phyloP scores from a whole-genome alignment of 2,888 invertebrate species.

The Epistrophella euchroma region DNA sequence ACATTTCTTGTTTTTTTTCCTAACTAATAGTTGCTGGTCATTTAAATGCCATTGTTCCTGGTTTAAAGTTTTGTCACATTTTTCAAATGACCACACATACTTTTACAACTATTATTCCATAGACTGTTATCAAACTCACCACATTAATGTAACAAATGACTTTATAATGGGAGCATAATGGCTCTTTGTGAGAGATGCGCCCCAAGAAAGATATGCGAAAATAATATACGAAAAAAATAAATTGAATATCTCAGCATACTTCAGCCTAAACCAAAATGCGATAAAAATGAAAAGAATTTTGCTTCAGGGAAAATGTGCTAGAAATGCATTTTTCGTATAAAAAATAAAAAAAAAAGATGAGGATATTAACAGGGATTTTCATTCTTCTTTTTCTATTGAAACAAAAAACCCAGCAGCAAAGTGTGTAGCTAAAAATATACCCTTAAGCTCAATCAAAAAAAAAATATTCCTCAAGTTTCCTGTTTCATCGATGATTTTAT shows the following conservation, averaged over 20 bases:
- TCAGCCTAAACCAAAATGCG: slow-evolving; percentile 52
- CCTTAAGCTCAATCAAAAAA: neutral
- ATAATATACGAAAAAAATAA: slow-evolving; percentile 35
- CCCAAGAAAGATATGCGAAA: slow-evolving; percentile 45
- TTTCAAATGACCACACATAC: slow-evolving; percentile 27
- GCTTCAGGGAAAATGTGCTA: slow-evolving; percentile 59
- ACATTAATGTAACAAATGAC: slow-evolving; percentile 62
- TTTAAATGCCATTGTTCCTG: neutral
- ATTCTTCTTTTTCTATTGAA: slow-evolving; percentile 28
- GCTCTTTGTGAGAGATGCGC: slow-evolving; percentile 44
- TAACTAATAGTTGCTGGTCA: neutral
- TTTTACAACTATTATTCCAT: neutral
- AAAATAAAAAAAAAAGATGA: slow-evolving; percentile 43
- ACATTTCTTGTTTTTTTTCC: neutral
- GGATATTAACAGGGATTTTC: slow-evolving; percentile 26
- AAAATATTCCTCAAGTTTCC: neutral
- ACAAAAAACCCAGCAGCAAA: neutral
- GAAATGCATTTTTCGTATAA: slow-evolving; percentile 68
- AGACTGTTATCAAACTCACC: slow-evolving; percentile 16
- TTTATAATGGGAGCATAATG: slow-evolving; percentile 69
- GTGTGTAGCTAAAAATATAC: neutral
- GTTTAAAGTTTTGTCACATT: neutral
- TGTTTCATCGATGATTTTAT: neutral
- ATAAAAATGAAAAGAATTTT: slow-evolving; percentile 58
- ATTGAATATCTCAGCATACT: slow-evolving; percentile 62